Evolutionary conservation across 2,888 invertebrate species (phyloP).

Genomic region (Dexiosoma caninum): DNA sequence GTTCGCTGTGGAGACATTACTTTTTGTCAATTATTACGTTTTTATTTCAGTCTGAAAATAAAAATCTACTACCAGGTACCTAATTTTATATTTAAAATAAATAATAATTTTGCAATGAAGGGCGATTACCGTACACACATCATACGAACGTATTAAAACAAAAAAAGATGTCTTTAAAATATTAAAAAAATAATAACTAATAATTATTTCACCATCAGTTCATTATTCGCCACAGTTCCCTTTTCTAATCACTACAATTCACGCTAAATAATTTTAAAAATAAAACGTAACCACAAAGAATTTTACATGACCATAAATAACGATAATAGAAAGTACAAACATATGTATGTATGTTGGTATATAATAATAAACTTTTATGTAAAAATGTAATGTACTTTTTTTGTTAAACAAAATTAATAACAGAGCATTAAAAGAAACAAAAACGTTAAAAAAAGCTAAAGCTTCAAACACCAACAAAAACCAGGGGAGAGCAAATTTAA

Average conservation of each 20-base stretch:
- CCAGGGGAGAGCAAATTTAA: background rate
- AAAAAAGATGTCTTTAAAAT: slow-evolving; percentile 10
- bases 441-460: background rate
- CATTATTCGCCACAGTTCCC: background rate
- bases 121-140: background rate
- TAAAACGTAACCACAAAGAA: slow-evolving; percentile 3
- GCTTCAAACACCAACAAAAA: slow-evolving; percentile 17
- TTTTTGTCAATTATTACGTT: too few species aligned
- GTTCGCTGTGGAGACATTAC: too few species aligned
- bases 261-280: slow-evolving; percentile 51
- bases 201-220: background rate
- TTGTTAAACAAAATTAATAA: slow-evolving; percentile 23
- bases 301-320: slow-evolving; percentile 30
- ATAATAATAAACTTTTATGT: slow-evolving; percentile 48
- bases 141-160: background rate
- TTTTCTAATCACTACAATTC: slow-evolving; percentile 46
- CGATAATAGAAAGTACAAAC: background rate
- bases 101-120: background rate
- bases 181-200: background rate
- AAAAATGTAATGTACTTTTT: background rate
- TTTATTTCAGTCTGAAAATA: too few species aligned
- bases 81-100: too few species aligned
- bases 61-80: too few species aligned
- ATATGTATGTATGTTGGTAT: too few species aligned
- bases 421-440: background rate